A percentile compares a stretch with the other conserved stretches of the same genome.
These are phyloP conservation scores for Damaliscus lunatus DNA, from an alignment of 2,113 vertebrate genomes.

Conservation along the genomic window DNA sequence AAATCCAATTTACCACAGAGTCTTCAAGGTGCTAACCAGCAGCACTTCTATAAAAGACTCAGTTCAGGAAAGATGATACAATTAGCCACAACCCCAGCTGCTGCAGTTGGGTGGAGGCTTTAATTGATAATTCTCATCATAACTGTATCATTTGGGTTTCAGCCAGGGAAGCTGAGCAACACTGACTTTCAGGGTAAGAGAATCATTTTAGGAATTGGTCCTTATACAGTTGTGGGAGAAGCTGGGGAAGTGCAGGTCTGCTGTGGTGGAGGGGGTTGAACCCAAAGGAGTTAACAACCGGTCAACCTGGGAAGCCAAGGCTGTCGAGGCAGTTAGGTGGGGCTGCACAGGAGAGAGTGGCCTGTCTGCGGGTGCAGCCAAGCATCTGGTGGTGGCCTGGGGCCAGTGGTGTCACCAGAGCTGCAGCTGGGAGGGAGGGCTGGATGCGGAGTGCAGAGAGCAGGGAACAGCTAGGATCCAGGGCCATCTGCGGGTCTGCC, in stretches of 20 bases:
- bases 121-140: background rate
- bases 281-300: background rate
- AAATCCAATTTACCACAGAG: background rate
- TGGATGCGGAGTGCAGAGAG: background rate
- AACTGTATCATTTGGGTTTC: background rate
- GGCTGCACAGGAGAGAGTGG: background rate
- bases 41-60: background rate
- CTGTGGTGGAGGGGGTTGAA: background rate
- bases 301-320: background rate
- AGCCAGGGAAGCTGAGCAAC: background rate
- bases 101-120: background rate
- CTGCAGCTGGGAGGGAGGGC: background rate
- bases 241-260: background rate
- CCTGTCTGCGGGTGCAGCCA: background rate
- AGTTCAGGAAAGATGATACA: background rate
- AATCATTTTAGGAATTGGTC: background rate
- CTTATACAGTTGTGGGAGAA: background rate
- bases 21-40: background rate
- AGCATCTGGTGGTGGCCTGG: background rate
- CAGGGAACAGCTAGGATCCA: background rate
- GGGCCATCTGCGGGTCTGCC: background rate
- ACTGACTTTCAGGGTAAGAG: background rate
- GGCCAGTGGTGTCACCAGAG: background rate
- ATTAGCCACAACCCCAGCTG: background rate
- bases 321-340: background rate